Evolutionary conservation across 2,888 invertebrate genomes (phyloP).

Genomic region (Drosophila nr. medialis): DNA sequence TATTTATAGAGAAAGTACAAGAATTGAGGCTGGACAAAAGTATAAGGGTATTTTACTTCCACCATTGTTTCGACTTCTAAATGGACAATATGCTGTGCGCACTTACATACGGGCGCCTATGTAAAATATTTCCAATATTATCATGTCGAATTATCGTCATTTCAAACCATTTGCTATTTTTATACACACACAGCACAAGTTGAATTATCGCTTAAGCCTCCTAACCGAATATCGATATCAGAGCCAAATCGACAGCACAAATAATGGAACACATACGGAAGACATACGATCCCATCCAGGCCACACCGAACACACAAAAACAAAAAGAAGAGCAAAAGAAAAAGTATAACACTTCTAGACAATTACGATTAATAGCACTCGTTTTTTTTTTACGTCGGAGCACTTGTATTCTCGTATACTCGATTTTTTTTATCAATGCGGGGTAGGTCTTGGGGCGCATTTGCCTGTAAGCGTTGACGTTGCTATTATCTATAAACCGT

Average conservation of each 20-base stretch:
- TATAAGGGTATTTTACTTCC: neutral
- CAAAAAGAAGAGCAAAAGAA: neutral
- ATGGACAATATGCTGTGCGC: neutral
- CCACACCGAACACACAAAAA: constrained; percentile 4
- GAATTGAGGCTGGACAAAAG: neutral
- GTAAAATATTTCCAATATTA: constrained; percentile 2
- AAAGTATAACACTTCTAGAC: constrained; percentile 36
- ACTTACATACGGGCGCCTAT: neutral
- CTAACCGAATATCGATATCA: constrained; percentile 34
- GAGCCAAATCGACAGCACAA: constrained; percentile 14
- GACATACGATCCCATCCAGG: constrained; percentile 37
- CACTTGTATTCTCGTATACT: constrained; percentile 28
- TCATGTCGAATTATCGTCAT: constrained; percentile 3
- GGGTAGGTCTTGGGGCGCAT: constrained; percentile 45
- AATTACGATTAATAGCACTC: constrained; percentile 56
- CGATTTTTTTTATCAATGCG: constrained; percentile 57
- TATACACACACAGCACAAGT: constrained; percentile 6
- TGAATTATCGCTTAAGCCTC: constrained; percentile 32
- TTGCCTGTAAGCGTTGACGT: constrained; percentile 41
- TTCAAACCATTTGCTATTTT: constrained; percentile 12
- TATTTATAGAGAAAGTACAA: neutral
- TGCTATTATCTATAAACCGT: constrained; percentile 69
- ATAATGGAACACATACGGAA: constrained; percentile 23
- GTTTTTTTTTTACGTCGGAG: constrained; percentile 30
- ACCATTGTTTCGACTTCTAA: neutral